Conservation (phyloP, 2,888 invertebrate species). For the Hartigia nigra region DNA sequence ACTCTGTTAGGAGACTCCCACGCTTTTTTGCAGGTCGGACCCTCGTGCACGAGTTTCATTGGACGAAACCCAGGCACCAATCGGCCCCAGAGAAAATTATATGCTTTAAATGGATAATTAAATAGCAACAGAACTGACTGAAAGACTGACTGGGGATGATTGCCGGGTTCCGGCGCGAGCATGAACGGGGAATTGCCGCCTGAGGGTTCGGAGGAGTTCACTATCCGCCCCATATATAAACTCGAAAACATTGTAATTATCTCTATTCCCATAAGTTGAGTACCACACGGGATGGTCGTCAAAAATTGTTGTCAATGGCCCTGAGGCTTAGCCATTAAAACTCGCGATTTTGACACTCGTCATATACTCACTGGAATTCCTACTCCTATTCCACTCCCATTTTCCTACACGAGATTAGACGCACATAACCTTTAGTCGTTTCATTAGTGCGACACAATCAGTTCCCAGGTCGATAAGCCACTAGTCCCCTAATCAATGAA, state of each 20-base stretch:
- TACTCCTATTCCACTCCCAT: not conserved
- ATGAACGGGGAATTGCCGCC: constrained; percentile 61
- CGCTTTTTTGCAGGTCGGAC: constrained; percentile 12
- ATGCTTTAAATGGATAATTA: constrained; percentile 67
- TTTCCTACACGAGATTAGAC: constrained; percentile 55
- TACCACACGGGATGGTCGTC: constrained; percentile 24
- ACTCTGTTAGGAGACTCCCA: constrained; percentile 5
- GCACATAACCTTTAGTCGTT: constrained; percentile 54
- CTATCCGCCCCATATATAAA: constrained; percentile 57
- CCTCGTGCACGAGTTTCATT: constrained; percentile 35
- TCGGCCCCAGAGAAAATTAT: constrained; percentile 59
- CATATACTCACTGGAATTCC: not conserved
- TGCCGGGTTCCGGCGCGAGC: constrained; percentile 65
- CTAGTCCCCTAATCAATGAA: constrained; percentile 61
- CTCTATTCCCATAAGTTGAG: constrained; percentile 59
- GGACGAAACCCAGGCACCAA: constrained; percentile 23
- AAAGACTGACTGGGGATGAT: constrained; percentile 66
- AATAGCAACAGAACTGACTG: constrained; percentile 66
- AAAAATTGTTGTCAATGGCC: constrained; percentile 32
- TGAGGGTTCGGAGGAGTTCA: constrained; percentile 57
- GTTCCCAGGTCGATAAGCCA: constrained; percentile 35
- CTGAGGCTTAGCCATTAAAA: not conserved
- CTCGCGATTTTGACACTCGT: not conserved
- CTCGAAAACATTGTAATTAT: constrained; percentile 63
- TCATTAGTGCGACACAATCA: constrained; percentile 63